Base-by-base conservation (phyloP, 2,888 invertebrate genomes). In the Cephalotes varians region DNA sequence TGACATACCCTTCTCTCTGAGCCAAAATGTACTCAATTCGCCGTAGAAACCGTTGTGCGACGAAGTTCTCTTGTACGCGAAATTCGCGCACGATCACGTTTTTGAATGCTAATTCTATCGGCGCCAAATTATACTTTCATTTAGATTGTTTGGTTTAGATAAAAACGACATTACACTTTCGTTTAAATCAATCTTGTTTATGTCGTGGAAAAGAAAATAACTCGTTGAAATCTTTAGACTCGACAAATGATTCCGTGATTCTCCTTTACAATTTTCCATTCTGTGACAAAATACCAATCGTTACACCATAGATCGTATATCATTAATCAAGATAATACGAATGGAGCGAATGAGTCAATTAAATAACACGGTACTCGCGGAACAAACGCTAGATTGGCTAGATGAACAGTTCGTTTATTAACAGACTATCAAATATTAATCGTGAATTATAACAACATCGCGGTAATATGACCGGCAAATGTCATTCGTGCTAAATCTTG, bases 21-120 rank as follows among this genome's bases (percentile, higher is more conserved):
- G 82, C 80, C 90, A 84, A 90, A 83, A 85, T 84, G 74, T 87
- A 87, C 44, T 83, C 44, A 76, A 89, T 64, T 79, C 60, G n/a
- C n/a, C n/a, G n/a, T n/a, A 64, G 81, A 64, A 60, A 85, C 72
- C 83, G 73, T 37, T 18, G 21, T 25, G 31, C 31, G 49, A 44
- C 15, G 18, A 72, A 72, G 28, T 62, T 25, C n/a, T 62, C 25
- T 15, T 6, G 18, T 25, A 10, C 25, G 54, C 37, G 21, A 69
- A 44, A 69, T 51, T 51, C 12, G 6, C 18, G 18, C 18, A n/a
- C 34, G 9, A 69, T 69, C 15, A 37, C 15, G 15, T 34, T 37
- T 1, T 51, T 51, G 2, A 10, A 37, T 18, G 18, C 7, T 54
- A 69, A 51, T 51, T 21, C 15, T 69, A 9, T 40, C 12, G 40